These are phyloP conservation scores for Heteromyza rotundicornis DNA, from an alignment of 2,888 invertebrate species.

Conservation along the genomic window DNA sequence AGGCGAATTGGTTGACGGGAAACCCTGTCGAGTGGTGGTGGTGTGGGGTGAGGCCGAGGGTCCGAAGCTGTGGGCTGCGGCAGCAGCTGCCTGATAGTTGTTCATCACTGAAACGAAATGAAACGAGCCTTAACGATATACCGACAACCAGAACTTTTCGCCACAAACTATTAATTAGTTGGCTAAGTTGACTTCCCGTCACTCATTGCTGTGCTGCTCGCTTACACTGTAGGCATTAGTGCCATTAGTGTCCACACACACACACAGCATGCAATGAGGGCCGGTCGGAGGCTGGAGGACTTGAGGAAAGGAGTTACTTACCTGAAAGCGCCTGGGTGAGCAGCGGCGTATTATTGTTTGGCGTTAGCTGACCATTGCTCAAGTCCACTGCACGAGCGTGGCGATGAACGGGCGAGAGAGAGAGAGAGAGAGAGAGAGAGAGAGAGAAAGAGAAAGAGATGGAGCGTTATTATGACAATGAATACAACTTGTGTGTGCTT, in stretches of 20 bases:
- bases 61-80: conserved; percentile 78
- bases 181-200: background rate
- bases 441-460: conserved; percentile 18
- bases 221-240: background rate
- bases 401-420: too few relatives aligned
- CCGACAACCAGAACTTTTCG: background rate
- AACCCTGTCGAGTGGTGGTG: conserved; percentile 75
- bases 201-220: background rate
- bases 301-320: conserved; percentile 63
- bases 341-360: conserved; percentile 94
- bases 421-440: too few relatives aligned
- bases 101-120: conserved; percentile 82
- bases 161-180: background rate
- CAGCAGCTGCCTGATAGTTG: conserved; percentile 87
- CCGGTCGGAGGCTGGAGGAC: too few relatives aligned
- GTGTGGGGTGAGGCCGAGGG: conserved; percentile 85
- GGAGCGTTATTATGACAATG: conserved; percentile 33
- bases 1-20: conserved; percentile 92
- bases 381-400: conserved; percentile 81
- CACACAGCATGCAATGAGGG: too few relatives aligned
- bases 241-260: too few relatives aligned
- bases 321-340: conserved; percentile 96
- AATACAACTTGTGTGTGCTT: background rate
- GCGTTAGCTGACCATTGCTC: conserved; percentile 94
- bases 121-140: background rate